Evolutionary conservation across 2,888 invertebrate species (phyloP).

Genomic region (Trissoscelio sp.): DNA sequence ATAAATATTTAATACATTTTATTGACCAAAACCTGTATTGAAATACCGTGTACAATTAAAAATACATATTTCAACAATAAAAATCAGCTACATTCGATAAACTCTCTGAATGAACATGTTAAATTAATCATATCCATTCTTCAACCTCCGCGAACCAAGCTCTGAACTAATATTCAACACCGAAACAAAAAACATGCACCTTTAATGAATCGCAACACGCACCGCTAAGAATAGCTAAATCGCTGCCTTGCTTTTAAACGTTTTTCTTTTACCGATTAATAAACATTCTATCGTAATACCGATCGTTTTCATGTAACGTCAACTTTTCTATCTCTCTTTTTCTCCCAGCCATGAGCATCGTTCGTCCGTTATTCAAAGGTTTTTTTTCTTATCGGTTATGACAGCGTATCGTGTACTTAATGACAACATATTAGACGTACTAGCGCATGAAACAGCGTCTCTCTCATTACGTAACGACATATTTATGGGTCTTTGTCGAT

Average conservation of each 20-base stretch:
- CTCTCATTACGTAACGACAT: conserved; percentile 52
- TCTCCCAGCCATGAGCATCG: background rate
- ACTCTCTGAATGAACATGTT: no score
- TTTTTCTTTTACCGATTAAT: conserved; percentile 1
- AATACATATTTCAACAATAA: no score
- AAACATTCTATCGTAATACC: conserved; percentile 7
- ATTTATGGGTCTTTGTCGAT: conserved; percentile 63
- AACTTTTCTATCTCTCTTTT: conserved; percentile 3
- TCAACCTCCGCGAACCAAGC: no score
- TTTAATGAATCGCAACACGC: background rate
- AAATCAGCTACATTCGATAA: no score
- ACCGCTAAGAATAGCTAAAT: conserved; percentile 10
- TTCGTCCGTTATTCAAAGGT: conserved; percentile 19
- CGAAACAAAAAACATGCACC: background rate
- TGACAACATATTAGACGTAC: conserved; percentile 51
- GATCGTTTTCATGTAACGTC: conserved; percentile 14
- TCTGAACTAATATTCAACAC: no score
- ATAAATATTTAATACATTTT: no score
- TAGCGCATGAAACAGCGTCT: conserved; percentile 41
- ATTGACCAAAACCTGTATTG: no score
- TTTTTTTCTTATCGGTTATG: conserved; percentile 51
- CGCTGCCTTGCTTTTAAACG: background rate
- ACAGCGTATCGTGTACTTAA: conserved; percentile 43
- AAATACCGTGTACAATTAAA: no score
- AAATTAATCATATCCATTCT: no score